These are phyloP conservation scores for Piscicola geometra DNA, from an alignment of 2,888 invertebrate genomes.

Conservation along the genomic window DNA sequence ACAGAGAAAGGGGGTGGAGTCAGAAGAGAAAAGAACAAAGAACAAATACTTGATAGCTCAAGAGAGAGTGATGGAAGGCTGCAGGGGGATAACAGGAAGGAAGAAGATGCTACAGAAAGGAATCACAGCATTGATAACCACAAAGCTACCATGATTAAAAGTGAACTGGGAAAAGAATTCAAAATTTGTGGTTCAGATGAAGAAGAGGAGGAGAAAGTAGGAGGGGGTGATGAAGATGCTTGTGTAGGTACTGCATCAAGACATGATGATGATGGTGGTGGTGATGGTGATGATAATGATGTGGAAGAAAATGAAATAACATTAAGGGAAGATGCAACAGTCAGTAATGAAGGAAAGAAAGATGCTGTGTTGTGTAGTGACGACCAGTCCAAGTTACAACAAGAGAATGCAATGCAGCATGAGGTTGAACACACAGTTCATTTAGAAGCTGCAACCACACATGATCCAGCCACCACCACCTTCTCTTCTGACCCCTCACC, in stretches of 20 bases:
- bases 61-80: neutral
- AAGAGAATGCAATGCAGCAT: no score
- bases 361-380: neutral
- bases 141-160: neutral
- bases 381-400: no score
- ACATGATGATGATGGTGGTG: slow-evolving; percentile 23
- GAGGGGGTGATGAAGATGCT: neutral
- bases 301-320: neutral
- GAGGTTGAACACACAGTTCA: no score
- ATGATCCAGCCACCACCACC: no score
- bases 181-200: no score
- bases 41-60: no score
- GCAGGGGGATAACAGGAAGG: neutral
- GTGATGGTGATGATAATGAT: slow-evolving; percentile 18
- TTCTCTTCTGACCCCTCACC: no score
- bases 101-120: no score
- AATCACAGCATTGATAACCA: no score
- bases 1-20: neutral
- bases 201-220: neutral
- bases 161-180: neutral
- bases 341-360: neutral
- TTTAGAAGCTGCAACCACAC: no score
- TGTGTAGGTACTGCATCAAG: no score
- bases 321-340: neutral
- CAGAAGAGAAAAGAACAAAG: no score